A percentile compares a stretch with the other conserved stretches of the same genome.
Evolutionary conservation across 2,888 invertebrate genomes (phyloP).

Genomic region (Drosophila neotestacea): DNA sequence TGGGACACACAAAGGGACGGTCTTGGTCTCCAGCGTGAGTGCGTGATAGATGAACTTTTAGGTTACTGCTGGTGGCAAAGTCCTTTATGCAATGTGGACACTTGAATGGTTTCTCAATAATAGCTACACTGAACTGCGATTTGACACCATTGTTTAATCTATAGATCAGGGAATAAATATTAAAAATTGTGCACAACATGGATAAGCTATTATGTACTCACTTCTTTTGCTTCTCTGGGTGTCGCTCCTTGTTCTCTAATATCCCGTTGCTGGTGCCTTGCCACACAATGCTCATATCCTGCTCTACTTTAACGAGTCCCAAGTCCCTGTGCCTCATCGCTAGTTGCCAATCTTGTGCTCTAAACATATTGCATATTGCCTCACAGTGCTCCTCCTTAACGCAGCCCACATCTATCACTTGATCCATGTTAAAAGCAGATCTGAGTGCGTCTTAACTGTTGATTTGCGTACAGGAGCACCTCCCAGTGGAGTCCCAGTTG

Average conservation of each 20-base stretch:
- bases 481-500: not conserved
- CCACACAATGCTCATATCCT: constrained; percentile 56
- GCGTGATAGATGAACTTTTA: constrained; percentile 50
- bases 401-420: constrained; percentile 51
- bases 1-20: constrained; percentile 52
- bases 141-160: constrained; percentile 32
- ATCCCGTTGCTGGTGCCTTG: constrained; percentile 17
- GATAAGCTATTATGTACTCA: constrained; percentile 7
- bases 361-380: constrained; percentile 59
- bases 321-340: constrained; percentile 55
- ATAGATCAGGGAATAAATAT: not conserved
- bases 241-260: constrained; percentile 32
- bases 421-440: constrained; percentile 37
- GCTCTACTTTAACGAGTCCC: constrained; percentile 53
- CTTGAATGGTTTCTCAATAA: constrained; percentile 44
- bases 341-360: constrained; percentile 50
- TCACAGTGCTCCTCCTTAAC: constrained; percentile 59
- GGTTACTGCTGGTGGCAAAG: constrained; percentile 52
- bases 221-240: constrained; percentile 44
- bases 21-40: constrained; percentile 52
- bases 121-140: constrained; percentile 6
- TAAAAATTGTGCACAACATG: not conserved
- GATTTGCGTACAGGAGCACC: not conserved
- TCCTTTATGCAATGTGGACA: constrained; percentile 52
- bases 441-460: not conserved